These are phyloP conservation scores for Phylloscopus whistleri DNA, from an alignment of 2,113 vertebrate species.

Conservation along the genomic window DNA sequence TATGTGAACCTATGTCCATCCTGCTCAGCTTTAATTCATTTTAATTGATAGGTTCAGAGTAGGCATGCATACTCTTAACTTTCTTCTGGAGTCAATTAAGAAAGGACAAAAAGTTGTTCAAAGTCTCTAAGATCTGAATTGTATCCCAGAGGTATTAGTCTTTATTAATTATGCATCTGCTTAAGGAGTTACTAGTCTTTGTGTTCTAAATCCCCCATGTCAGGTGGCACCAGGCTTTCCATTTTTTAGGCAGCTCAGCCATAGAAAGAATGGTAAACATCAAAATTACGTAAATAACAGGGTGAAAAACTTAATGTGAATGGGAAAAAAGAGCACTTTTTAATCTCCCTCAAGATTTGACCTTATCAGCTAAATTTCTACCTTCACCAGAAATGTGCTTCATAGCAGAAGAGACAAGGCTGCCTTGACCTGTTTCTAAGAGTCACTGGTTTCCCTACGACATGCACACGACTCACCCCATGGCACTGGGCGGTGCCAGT, in stretches of 20 bases:
- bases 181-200: not conserved
- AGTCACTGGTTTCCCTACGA: not conserved
- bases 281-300: not conserved
- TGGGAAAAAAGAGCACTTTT: not conserved
- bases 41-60: not conserved
- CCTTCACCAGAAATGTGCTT: not conserved
- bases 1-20: not conserved
- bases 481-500: not conserved
- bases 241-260: not conserved
- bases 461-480: not conserved
- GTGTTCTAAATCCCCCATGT: not conserved
- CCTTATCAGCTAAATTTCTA: not conserved
- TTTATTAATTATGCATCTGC: not conserved
- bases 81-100: not conserved
- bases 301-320: not conserved
- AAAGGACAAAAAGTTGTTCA: not conserved
- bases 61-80: fast-evolving
- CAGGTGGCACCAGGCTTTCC: not conserved
- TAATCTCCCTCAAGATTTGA: not conserved
- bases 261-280: not conserved
- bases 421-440: not conserved
- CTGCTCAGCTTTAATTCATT: not conserved
- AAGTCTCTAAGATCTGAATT: not conserved
- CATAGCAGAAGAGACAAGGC: not conserved
- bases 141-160: not conserved